phyloP scores from a whole-genome alignment of 2,888 invertebrate genomes.

The Cecidostiba fungosa region DNA sequence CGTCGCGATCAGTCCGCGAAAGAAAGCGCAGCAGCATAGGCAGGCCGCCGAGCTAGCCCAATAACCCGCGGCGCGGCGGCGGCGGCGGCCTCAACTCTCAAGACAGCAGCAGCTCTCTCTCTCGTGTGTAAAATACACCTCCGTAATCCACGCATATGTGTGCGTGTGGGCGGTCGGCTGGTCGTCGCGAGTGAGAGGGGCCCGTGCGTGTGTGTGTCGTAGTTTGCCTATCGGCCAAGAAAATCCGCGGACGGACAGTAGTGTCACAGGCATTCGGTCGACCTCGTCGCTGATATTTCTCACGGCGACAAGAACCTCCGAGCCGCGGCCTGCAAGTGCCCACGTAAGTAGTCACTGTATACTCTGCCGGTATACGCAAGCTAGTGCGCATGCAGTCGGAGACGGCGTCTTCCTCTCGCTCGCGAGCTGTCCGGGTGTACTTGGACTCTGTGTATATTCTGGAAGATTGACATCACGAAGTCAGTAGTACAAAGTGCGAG shows the following conservation, averaged over 20 bases:
- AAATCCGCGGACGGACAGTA: not conserved
- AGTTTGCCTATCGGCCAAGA: conserved; percentile 2
- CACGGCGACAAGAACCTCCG: not conserved
- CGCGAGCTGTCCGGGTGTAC: conserved; percentile 6
- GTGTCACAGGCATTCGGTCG: not conserved
- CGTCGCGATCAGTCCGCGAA: not conserved
- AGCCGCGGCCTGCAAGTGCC: not conserved
- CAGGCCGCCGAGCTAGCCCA: not conserved
- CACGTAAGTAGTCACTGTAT: not conserved
- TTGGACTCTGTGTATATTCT: not conserved
- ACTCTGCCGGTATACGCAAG: not conserved
- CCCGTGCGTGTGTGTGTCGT: not conserved
- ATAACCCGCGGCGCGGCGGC: not conserved
- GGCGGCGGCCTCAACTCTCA: conserved; percentile 1
- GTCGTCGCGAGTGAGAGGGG: conserved; percentile 9
- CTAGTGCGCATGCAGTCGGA: not conserved
- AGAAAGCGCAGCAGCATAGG: conserved; percentile 13
- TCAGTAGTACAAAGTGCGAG: not conserved
- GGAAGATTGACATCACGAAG: not conserved
- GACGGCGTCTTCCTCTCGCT: conserved; percentile 35
- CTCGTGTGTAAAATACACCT: not conserved
- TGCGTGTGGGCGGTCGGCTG: not conserved
- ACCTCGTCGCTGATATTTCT: not conserved
- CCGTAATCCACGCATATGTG: not conserved
- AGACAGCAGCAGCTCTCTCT: not conserved